Percentiles rank a stretch among this genome's conserved stretches.
Conservation (phyloP, 2,888 invertebrate genomes). For the Thymelicus acteon region DNA sequence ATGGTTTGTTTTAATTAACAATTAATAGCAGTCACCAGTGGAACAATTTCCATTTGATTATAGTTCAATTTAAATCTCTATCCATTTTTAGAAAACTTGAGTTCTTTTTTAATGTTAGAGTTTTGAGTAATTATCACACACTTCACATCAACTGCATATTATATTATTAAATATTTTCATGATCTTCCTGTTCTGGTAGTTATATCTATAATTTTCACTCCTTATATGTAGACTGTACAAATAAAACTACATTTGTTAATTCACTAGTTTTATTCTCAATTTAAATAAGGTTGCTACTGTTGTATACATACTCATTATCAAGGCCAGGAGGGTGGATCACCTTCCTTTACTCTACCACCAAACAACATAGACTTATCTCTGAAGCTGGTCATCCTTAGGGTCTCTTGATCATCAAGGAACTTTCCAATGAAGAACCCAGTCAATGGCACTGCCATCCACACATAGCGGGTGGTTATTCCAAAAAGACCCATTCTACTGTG, state of each 20-base stretch:
- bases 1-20: too few species aligned
- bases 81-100: too few species aligned
- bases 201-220: too few species aligned
- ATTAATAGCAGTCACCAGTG: too few species aligned
- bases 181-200: too few species aligned
- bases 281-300: constrained; percentile 3
- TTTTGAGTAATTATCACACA: too few species aligned
- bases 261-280: constrained; percentile 24
- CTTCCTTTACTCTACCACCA: constrained; percentile 86
- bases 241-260: constrained; percentile 11
- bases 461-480: constrained; percentile 82
- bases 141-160: too few species aligned
- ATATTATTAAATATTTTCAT: too few species aligned
- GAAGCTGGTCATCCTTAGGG: constrained; percentile 88
- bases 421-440: constrained; percentile 86
- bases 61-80: too few species aligned
- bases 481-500: constrained; percentile 79
- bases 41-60: too few species aligned
- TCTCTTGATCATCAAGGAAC: constrained; percentile 88
- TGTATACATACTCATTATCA: constrained; percentile 50
- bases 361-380: constrained; percentile 93
- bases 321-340: constrained; percentile 91
- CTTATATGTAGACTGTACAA: not conserved
- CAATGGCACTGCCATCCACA: constrained; percentile 81
- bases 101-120: too few species aligned